These are phyloP conservation scores for Cylindroiulus punctatus DNA, from an alignment of 2,888 invertebrate species.

Conservation along the genomic window DNA sequence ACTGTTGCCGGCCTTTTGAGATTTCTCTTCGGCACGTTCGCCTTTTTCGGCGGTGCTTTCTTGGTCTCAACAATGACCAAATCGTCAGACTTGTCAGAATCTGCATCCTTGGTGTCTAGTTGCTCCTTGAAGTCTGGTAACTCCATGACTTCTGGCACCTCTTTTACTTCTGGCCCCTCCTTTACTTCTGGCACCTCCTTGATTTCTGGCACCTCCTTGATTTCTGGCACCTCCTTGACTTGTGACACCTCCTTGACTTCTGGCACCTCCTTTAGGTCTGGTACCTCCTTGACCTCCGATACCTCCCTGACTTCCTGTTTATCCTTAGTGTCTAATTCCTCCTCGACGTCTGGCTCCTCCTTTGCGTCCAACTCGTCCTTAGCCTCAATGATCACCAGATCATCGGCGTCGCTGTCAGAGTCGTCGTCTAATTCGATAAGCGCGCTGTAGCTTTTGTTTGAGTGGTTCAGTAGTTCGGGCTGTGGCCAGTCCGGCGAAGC, in stretches of 20 bases:
- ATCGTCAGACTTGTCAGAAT: not conserved
- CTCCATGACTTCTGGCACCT: not conserved
- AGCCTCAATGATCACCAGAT: slow-evolving; percentile 31
- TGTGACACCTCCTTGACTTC: not conserved
- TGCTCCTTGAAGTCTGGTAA: not conserved
- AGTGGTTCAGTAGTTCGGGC: not conserved
- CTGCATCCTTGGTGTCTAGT: not conserved
- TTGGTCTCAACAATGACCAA: slow-evolving; percentile 14
- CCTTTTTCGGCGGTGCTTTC: not conserved
- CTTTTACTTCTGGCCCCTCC: not conserved
- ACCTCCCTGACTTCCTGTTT: not conserved
- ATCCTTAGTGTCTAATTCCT: not conserved
- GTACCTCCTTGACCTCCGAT: not conserved
- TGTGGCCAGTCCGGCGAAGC: slow-evolving; percentile 7
- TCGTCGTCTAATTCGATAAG: slow-evolving; percentile 35
- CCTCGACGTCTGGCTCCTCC: not conserved
- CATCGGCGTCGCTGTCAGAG: slow-evolving; percentile 15
- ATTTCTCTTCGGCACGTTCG: not conserved
- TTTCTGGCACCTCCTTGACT: not conserved
- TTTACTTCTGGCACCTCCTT: not conserved
- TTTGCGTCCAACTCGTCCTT: not conserved
- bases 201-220: not conserved
- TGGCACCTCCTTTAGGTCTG: not conserved
- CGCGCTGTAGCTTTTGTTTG: not conserved
- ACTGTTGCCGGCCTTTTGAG: not conserved